phyloP scores from a whole-genome alignment of 2,113 vertebrate genomes.

The Ammospiza nelsoni region DNA sequence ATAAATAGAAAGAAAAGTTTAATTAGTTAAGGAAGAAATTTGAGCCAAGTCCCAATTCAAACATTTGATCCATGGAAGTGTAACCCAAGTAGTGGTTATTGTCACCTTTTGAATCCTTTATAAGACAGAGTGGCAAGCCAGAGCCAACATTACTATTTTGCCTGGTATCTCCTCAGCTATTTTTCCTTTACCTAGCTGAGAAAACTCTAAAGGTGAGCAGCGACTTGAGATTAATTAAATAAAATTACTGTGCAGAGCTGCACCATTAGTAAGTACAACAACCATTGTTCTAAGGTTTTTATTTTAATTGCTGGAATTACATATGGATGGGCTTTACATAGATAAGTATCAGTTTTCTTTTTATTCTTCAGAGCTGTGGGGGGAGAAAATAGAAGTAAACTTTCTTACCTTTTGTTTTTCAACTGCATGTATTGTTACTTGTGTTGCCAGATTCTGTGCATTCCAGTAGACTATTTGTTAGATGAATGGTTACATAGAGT shows the following conservation, averaged over 20 bases:
- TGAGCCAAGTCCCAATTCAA: conserved; percentile 77
- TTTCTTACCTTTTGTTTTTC: neutral
- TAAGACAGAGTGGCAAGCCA: conserved; percentile 74
- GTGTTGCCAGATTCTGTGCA: neutral
- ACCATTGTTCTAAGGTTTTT: neutral
- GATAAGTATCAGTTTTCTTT: conserved; percentile 10
- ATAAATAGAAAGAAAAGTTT: conserved; percentile 85
- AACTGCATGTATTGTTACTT: neutral
- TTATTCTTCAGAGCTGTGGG: neutral
- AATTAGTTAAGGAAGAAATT: conserved; percentile 88
- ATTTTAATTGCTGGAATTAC: conserved; percentile 14
- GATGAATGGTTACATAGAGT: neutral
- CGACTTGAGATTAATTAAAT: neutral
- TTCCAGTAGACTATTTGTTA: neutral
- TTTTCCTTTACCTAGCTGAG: conserved; percentile 68
- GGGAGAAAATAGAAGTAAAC: neutral
- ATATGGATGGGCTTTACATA: neutral
- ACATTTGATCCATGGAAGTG: conserved; percentile 87
- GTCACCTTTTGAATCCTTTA: conserved; percentile 87
- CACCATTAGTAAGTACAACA: neutral
- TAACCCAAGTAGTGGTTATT: conserved; percentile 88
- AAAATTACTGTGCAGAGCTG: neutral
- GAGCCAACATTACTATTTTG: conserved; percentile 16
- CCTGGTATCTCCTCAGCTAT: conserved; percentile 47
- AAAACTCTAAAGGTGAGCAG: conserved; percentile 71